Evolutionary conservation across 2,888 invertebrate genomes (phyloP), one percentile per base, ranked within the genome.

Genomic region (Rhopalosiphum nymphaeae): DNA sequence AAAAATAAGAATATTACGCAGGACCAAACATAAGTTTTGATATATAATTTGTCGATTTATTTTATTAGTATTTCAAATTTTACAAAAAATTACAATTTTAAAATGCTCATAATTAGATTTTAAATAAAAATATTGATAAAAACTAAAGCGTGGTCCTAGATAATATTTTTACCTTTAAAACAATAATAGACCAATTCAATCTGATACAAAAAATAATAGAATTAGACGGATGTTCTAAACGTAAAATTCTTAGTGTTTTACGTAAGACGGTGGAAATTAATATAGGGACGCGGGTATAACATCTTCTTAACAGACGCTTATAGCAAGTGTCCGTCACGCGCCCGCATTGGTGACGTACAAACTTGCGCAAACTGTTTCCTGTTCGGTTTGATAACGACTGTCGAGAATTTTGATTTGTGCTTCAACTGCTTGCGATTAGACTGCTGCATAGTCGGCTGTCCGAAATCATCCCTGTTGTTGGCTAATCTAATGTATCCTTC

Each of bases 401-500:
- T n/a, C 25, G 86, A 29, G 5, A 91, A 86, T 29, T 91, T 94
- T 25, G 86, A 42, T 44, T 49, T 94, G 42, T n/a, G 86, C 49
- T 91, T 94, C 29, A 36, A 61, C 49, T 46, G 61, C 36, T 57
- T 93, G 29, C 67, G 49, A 13, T 86, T 26, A 85, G 78, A 29
- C 9, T n/a, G 49, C 0, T 26, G n/a, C 21, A 21, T 26, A 11
- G 21, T 36, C 10, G 36, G 25, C 46, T 49, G 85, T 36, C 61
- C 78, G 36, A 78, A 11, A n/a, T 91, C 85, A 46, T 42, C 86
- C 53, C 90, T 85, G 36, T 21, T 86, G 42, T 86, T 89, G 67
- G 94, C 94, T 46, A 94, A 42, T 86, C 90, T 85, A 61, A 94
- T 91, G 53, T 94, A 94, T 94, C 94, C 94, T n/a, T 94, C 94